Conservation (phyloP, 2,888 invertebrate genomes). For the Chloroclysta siterata region DNA sequence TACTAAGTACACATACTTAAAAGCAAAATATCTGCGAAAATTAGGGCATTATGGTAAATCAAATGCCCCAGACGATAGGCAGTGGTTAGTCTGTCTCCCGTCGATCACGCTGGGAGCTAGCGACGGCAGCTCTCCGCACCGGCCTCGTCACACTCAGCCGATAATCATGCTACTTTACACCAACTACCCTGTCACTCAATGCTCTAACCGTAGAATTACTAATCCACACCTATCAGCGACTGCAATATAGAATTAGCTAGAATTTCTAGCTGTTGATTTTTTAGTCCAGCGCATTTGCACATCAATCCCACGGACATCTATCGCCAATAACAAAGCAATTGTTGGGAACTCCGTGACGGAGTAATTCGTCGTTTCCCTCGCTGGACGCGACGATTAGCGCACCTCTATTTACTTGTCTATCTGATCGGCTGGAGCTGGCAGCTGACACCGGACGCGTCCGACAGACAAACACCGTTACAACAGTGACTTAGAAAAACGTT, state of each 20-base stretch:
- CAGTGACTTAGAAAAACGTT: conserved; percentile 83
- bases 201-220: conserved; percentile 47
- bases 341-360: conserved; percentile 76
- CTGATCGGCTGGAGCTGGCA: conserved; percentile 73
- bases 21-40: not conserved
- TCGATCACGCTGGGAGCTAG: conserved; percentile 56
- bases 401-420: conserved; percentile 83
- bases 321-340: conserved; percentile 77
- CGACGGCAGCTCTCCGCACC: conserved; percentile 68
- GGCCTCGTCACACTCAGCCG: conserved; percentile 52
- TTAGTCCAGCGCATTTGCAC: conserved; percentile 27
- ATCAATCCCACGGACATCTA: conserved; percentile 62
- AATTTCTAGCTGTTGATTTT: conserved; percentile 38
- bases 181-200: conserved; percentile 62
- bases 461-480: conserved; percentile 81
- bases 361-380: conserved; percentile 83
- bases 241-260: conserved; percentile 17
- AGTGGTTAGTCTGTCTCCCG: conserved; percentile 62
- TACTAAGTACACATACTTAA: not conserved
- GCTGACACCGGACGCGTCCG: conserved; percentile 79
- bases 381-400: conserved; percentile 81
- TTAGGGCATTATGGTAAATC: conserved; percentile 13
- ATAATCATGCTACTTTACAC: conserved; percentile 61
- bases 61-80: conserved; percentile 15
- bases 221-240: conserved; percentile 36